Base-by-base conservation (phyloP, 2,797 vertebrate species). In the Siniperca undulata region DNA sequence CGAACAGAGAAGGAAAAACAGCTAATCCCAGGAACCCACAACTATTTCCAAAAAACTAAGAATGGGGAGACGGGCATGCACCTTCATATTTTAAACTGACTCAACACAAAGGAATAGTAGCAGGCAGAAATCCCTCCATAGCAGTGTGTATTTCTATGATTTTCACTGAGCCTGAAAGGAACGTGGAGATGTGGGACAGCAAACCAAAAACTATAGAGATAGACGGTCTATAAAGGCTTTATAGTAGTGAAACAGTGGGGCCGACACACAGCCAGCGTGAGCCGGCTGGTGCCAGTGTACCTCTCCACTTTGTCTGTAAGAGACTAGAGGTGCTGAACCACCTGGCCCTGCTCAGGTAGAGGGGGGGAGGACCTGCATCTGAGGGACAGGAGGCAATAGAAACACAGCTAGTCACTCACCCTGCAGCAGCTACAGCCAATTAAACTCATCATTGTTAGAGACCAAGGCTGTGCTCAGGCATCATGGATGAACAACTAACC, bases 271-370 rank as follows among this genome's bases (percentile, higher is more conserved):
- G 69, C 48, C 61, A 53, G 74, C 16, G 8, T 34, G 70, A 78
- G 14, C 58, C 36, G 52, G 30, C 73, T 64, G 22, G 65, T 64
- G 80, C 67, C 79, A 83, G 53, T 80, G 65, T 96, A 96, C 95
- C 95, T 96, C 94, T 96, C 92, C 90, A 90, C 90, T 95, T 94
- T 91, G 93, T 93, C 93, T 95, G 94, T 90, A 96, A 91, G 86
- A 96, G 94, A 89, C 91, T 95, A 92, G 95, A 95, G 86, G 96
- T 96, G 95, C 96, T 96, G 93, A 95, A 93, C 94, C 95, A 94
- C 78, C 88, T 96, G 93, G 91, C 93, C 89, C 95, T 96, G 95
- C 91, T 95, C 93, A 95, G 91, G 72, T 85, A 88, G 91, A 95
- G 90, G 52, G 89, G 88, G 77, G 93, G 94, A 91, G 85, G 93